Conservation (phyloP, 2,797 vertebrate genomes). For the Siniperca scherzeri region DNA sequence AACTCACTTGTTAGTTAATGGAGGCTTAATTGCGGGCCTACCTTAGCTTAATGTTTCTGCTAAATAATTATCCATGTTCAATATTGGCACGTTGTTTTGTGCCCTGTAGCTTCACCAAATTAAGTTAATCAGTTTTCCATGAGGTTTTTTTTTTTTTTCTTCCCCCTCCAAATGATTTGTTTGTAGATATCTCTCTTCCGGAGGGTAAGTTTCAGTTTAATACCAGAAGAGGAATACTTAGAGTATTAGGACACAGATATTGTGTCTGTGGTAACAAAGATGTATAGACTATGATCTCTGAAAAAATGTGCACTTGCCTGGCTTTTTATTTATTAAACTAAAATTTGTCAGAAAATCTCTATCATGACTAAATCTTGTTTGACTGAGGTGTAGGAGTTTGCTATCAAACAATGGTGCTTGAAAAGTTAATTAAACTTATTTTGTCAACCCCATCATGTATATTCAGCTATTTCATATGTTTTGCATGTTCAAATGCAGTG, state of each 20-base stretch:
- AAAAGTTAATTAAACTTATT: neutral
- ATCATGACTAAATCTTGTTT: neutral
- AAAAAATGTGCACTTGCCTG: slow-evolving; percentile 20
- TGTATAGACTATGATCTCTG: neutral
- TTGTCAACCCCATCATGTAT: neutral
- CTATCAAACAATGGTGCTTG: neutral
- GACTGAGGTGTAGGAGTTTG: neutral
- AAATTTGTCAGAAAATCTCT: neutral
- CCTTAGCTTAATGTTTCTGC: neutral
- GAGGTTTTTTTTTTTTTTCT: neutral
- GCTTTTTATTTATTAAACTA: slow-evolving; percentile 27
- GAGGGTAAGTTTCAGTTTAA: neutral
- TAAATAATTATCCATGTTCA: neutral
- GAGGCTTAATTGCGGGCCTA: neutral
- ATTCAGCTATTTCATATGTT: neutral
- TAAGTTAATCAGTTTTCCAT: neutral
- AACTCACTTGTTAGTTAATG: neutral
- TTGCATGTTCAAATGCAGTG: neutral
- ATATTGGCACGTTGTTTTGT: neutral
- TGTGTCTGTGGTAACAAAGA: neutral
- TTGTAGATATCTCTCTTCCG: neutral
- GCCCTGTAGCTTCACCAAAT: neutral
- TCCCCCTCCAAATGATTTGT: neutral
- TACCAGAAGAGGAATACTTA: neutral
- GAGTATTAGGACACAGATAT: neutral